phyloP scores from a whole-genome alignment of 2,797 vertebrate genomes.

The Bovichtus diacanthus region DNA sequence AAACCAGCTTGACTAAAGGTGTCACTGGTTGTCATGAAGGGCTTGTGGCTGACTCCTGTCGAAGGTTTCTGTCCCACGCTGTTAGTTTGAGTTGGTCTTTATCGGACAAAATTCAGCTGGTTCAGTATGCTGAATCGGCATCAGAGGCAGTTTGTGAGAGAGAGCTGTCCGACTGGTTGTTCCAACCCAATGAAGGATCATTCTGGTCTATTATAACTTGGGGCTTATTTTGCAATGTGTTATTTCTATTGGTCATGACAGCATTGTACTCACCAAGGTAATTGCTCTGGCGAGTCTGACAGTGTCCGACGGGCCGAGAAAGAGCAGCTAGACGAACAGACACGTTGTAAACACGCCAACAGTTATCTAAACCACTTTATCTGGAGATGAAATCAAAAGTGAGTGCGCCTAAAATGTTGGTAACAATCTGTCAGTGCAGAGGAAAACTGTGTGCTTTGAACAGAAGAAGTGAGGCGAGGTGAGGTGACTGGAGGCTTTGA shows the following conservation, averaged over 20 bases:
- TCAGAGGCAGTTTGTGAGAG: background rate
- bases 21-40: background rate
- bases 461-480: constrained; percentile 35
- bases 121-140: background rate
- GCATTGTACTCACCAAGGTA: background rate
- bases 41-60: background rate
- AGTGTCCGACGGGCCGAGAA: no score
- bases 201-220: background rate
- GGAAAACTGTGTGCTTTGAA: constrained; percentile 44
- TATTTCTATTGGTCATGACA: background rate
- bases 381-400: constrained; percentile 11
- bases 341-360: background rate
- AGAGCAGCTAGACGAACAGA: background rate
- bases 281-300: background rate
- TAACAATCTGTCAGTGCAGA: constrained; percentile 12
- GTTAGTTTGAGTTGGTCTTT: background rate
- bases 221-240: no score
- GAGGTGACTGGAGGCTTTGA: constrained; percentile 47
- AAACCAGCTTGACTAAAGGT: background rate
- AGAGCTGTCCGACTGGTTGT: background rate
- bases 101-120: background rate
- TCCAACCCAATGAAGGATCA: background rate
- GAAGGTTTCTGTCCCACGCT: background rate
- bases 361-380: background rate
- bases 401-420: constrained; percentile 18